Percentiles rank a stretch among this genome's conserved stretches.
Evolutionary conservation across 2,888 invertebrate species (phyloP).

Genomic region (Synergus japonicus): DNA sequence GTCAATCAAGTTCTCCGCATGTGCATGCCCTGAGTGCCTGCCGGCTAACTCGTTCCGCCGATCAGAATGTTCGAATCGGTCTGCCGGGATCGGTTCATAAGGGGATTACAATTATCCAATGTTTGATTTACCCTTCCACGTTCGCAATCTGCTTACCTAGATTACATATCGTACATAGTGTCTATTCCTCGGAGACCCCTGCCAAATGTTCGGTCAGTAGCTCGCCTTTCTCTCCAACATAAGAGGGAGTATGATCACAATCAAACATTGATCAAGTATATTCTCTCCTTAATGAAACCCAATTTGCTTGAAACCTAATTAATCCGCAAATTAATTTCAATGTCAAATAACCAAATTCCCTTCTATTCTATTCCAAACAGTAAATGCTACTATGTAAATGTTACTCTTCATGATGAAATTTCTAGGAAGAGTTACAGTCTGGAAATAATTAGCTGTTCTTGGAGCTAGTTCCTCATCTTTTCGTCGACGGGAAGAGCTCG

Average conservation of each 20-base stretch:
- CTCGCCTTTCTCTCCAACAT: slow-evolving; percentile 12
- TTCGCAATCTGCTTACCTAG: slow-evolving; percentile 61
- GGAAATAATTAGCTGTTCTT: slow-evolving; percentile 15
- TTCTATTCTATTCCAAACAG: neutral
- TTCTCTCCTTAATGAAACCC: neutral
- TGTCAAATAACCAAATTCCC: neutral
- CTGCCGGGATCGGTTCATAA: slow-evolving; percentile 59
- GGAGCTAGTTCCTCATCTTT: slow-evolving; percentile 14
- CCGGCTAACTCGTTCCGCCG: slow-evolving; percentile 49
- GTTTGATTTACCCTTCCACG: slow-evolving; percentile 68
- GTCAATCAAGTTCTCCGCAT: slow-evolving; percentile 73
- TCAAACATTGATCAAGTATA: slow-evolving; percentile 10
- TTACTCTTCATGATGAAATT: neutral
- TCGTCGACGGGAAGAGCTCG: slow-evolving; percentile 43
- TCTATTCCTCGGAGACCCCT: slow-evolving; percentile 12
- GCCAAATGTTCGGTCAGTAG: slow-evolving; percentile 29
- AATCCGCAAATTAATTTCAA: neutral
- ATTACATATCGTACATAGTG: slow-evolving; percentile 41
- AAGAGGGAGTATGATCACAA: slow-evolving; percentile 18
- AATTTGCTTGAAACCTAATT: neutral
- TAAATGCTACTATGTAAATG: neutral
- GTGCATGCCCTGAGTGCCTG: slow-evolving; percentile 62
- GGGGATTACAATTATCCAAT: slow-evolving; percentile 69
- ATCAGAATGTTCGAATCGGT: slow-evolving; percentile 63
- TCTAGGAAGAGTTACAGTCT: neutral